Base-by-base conservation (phyloP, 2,797 vertebrate genomes). In the Gallinago nigripennis region DNA sequence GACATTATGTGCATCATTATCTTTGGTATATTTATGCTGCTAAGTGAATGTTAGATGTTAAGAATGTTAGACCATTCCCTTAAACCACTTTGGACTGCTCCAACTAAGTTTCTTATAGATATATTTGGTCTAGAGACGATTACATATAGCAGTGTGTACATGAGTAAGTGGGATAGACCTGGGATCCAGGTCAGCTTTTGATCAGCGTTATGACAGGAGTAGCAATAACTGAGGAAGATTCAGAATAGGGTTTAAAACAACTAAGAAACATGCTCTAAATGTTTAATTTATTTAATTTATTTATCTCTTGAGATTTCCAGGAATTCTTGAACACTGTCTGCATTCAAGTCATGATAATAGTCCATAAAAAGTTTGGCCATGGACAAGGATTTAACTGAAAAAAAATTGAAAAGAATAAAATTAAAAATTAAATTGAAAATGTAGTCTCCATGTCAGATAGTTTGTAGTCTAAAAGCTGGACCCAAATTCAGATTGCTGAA, bases 191-290 rank as follows among this genome's bases (percentile, higher is more conserved):
- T 48, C 37, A 73, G 69, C 23, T 20, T 33, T 12, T 48, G 9
- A 4, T 45, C 27, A 70, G 12, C 0, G 0, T 64, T 77, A 45
- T 33, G 24, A 79, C 24, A n/a, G 5, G 23, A 61, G 27, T 24
- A 58, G 11, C 24, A 72, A 35, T 28, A 90, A 72, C 1, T 33
- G 19, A 21, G 41, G 76, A 71, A 64, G 35, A 20, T 25, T 56
- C 33, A 37, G 43, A 94, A 46, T 6, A 17, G 3, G 45, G 7
- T 63, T 82, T 65, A 61, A 85, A 94, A 21, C 17, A 86, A 27
- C 2, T 33, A 71, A 63, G 41, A 48, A 41, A 2, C 63, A 46
- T 57, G 6, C 7, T 48, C 8, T 39, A 48, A 65, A 24, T 3
- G 3, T n/a, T 65, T 65, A 33, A n/a, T 39, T 39, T 43, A 17